phyloP scores from a whole-genome alignment of 2,113 vertebrate species.

The Hyla sarda region DNA sequence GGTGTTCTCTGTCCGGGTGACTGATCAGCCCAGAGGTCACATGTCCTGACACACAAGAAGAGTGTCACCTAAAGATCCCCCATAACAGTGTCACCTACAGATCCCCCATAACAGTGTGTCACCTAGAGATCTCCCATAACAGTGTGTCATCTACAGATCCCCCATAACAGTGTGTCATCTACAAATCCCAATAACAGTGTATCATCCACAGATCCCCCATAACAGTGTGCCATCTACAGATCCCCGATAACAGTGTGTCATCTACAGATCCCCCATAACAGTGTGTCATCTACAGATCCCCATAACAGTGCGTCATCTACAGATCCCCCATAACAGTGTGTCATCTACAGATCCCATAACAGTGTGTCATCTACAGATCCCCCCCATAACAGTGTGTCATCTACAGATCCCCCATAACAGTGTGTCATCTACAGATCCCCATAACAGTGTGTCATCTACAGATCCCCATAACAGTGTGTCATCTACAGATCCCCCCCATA shows the following conservation, averaged over 20 bases:
- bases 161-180: neutral
- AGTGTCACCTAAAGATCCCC: neutral
- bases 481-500: neutral
- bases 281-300: neutral
- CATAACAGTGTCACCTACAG: neutral
- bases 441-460: too few species aligned
- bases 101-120: too few species aligned
- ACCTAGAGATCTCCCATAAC: neutral
- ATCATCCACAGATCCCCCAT: neutral
- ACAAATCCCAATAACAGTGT: neutral
- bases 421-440: neutral
- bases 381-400: too few species aligned
- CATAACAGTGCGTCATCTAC: neutral
- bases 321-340: too few species aligned
- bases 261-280: too few species aligned
- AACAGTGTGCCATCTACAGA: neutral
- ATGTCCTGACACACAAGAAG: constrained; percentile 72
- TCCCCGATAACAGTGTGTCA: neutral
- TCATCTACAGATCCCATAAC: neutral
- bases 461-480: too few species aligned
- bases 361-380: neutral
- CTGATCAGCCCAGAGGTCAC: constrained; percentile 80
- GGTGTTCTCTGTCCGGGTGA: constrained; percentile 82
- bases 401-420: neutral
- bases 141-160: neutral